Conservation (phyloP, 2,113 vertebrate genomes). For the Vicugna pacos region DNA sequence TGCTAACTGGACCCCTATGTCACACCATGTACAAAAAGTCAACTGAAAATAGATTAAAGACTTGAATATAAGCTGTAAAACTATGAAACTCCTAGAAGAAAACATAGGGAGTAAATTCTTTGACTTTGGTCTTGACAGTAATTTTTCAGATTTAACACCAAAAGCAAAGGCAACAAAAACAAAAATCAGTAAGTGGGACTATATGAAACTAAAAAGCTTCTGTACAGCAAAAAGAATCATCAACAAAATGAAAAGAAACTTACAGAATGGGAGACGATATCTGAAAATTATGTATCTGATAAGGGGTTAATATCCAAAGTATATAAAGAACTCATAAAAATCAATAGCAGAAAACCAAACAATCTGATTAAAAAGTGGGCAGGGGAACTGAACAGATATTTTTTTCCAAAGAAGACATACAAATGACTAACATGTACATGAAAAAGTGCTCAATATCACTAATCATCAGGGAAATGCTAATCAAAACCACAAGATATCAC, state of each 20-base stretch:
- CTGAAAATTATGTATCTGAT: neutral
- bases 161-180: neutral
- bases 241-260: neutral
- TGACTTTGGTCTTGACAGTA: neutral
- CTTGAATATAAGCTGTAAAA: neutral
- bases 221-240: neutral
- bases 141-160: neutral
- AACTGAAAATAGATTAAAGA: neutral
- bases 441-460: neutral
- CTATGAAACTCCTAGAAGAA: neutral
- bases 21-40: neutral
- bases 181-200: neutral
- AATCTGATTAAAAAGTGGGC: neutral
- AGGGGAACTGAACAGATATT: neutral
- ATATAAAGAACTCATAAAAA: neutral
- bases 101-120: neutral
- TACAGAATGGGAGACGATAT: neutral
- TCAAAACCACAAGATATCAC: neutral
- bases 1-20: neutral
- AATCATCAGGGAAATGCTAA: neutral
- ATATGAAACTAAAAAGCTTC: neutral
- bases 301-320: neutral
- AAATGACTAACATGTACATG: neutral
- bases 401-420: neutral
- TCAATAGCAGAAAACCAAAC: neutral